A percentile compares a stretch with the other conserved stretches of the same genome.
These are phyloP conservation scores for Sebastes alutus DNA, from an alignment of 2,797 vertebrate genomes.

Conservation along the genomic window DNA sequence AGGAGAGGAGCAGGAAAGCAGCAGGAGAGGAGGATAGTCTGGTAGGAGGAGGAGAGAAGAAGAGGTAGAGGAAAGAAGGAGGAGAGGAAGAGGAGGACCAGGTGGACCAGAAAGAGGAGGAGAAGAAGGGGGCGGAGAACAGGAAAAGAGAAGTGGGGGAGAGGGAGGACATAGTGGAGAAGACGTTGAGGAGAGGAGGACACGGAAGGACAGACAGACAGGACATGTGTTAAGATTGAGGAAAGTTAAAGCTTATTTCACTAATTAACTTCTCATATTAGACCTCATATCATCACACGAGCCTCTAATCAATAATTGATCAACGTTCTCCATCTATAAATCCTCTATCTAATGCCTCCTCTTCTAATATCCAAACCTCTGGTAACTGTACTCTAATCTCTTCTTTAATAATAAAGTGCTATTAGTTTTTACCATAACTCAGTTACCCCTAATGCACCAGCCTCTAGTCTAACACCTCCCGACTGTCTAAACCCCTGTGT, in stretches of 20 bases:
- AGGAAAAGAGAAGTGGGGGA: too few species aligned
- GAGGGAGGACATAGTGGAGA: background rate
- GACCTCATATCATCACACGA: background rate
- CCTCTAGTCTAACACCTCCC: conserved; percentile 10
- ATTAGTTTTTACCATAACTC: background rate
- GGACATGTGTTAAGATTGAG: background rate
- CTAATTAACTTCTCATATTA: background rate
- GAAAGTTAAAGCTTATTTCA: background rate
- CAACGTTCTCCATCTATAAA: background rate
- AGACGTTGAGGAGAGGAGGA: background rate
- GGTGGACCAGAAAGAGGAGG: background rate
- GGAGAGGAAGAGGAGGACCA: background rate
- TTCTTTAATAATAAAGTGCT: background rate
- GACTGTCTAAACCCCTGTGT: background rate
- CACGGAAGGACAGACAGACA: background rate
- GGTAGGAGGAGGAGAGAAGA: background rate
- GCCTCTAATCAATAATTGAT: background rate
- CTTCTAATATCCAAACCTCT: background rate
- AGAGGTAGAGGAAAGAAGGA: background rate
- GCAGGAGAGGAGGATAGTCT: background rate
- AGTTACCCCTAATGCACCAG: background rate
- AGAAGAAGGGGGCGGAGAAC: background rate
- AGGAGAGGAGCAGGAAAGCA: background rate
- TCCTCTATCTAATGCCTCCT: background rate
- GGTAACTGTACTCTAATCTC: background rate